Percentiles rank a stretch among this genome's conserved stretches.
Evolutionary conservation across 2,797 vertebrate species (phyloP).

Genomic region (Atherinosoma microstoma): DNA sequence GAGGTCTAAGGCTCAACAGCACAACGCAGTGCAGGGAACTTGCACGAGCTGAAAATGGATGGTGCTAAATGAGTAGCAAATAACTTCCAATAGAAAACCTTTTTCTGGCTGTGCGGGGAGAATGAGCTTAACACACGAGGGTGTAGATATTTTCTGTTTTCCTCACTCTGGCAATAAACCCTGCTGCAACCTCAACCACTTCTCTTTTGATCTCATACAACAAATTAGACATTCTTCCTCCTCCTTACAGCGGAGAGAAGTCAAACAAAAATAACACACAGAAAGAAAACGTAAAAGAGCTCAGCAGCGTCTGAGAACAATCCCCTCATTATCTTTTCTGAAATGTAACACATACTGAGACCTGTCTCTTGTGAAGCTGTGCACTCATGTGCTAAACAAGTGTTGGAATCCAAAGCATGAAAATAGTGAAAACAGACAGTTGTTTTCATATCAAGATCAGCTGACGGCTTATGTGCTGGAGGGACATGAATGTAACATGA

Average conservation of each 20-base stretch:
- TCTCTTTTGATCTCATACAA: conserved; percentile 62
- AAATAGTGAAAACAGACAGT: conserved; percentile 7
- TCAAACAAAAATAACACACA: conserved; percentile 37
- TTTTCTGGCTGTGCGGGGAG: conserved; percentile 36
- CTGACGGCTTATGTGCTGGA: conserved; percentile 10
- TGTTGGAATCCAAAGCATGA: conserved; percentile 22
- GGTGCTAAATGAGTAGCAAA: conserved; percentile 31
- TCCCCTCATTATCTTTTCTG: conserved; percentile 30
- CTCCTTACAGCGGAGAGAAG: conserved; percentile 22
- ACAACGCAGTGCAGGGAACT: neutral
- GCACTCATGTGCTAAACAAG: conserved; percentile 19
- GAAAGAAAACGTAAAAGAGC: conserved; percentile 23
- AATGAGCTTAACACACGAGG: conserved; percentile 54
- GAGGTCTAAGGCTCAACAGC: conserved; percentile 5
- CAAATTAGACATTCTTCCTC: conserved; percentile 50
- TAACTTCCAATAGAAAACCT: conserved; percentile 45
- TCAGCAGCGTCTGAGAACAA: conserved; percentile 40
- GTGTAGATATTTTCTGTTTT: conserved; percentile 50
- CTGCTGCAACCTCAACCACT: conserved; percentile 26
- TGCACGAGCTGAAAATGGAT: conserved; percentile 26
- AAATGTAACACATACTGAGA: conserved; percentile 1
- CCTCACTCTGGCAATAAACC: conserved; percentile 48
- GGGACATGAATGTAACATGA: neutral
- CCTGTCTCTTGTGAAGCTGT: conserved; percentile 19
- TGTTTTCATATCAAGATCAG: conserved; percentile 1